phyloP scores from a whole-genome alignment of 2,797 vertebrate species.

The Falco columbarius region DNA sequence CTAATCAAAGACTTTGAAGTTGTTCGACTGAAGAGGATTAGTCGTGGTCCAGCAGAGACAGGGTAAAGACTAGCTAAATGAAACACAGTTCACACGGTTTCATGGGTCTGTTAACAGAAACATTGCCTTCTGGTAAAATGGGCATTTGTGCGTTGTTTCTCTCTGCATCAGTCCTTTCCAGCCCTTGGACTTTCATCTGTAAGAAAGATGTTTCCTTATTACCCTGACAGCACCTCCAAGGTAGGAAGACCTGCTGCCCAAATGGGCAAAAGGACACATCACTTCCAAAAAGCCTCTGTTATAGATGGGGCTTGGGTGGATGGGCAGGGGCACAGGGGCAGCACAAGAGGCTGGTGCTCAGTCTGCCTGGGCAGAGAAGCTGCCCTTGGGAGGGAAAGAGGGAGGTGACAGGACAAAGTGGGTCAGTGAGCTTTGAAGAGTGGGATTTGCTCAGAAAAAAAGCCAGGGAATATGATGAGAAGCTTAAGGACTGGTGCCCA shows the following conservation, averaged over 20 bases:
- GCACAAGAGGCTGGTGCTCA: background rate
- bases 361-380: background rate
- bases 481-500: background rate
- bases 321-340: fast-evolving
- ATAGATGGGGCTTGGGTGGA: background rate
- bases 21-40: conserved; percentile 67
- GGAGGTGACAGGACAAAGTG: background rate
- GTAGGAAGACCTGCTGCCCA: background rate
- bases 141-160: conserved; percentile 28
- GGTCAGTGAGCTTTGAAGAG: background rate
- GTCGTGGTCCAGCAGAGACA: conserved; percentile 22
- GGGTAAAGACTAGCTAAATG: conserved; percentile 42
- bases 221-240: background rate
- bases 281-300: background rate
- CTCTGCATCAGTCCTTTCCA: conserved; percentile 40
- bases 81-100: conserved; percentile 46
- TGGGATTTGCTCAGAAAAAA: background rate
- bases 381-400: background rate
- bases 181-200: background rate
- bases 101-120: conserved; percentile 38
- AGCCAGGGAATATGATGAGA: background rate
- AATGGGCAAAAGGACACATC: background rate
- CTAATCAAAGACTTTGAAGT: conserved; percentile 59
- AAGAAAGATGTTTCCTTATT: background rate
- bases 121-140: background rate